Evolutionary conservation across 2,797 vertebrate genomes (phyloP).

Genomic region (Silurus lanzhouensis): DNA sequence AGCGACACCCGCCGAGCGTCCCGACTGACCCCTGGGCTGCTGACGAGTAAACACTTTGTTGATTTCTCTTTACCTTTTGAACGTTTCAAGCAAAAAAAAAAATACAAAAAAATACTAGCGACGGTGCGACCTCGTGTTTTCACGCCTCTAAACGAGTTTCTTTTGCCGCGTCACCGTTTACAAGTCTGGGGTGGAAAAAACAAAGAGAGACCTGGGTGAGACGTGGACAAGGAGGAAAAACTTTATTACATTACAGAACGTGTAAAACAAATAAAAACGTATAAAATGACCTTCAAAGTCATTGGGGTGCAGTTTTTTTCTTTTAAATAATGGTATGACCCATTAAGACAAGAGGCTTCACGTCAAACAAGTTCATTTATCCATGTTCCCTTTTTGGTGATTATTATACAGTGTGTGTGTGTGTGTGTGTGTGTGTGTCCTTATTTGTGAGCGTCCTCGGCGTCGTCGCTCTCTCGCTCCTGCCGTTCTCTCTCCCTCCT

Average conservation of each 20-base stretch:
- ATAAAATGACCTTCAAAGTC: too few species aligned
- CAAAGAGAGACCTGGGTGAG: background rate
- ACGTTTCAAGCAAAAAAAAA: too few species aligned
- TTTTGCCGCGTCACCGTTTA: too few species aligned
- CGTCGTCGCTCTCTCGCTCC: conserved; percentile 87
- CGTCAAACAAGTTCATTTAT: background rate
- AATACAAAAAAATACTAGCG: too few species aligned
- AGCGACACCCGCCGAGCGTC: background rate
- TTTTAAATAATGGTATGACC: background rate
- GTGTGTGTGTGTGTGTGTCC: background rate
- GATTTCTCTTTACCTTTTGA: too few species aligned
- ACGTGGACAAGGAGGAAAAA: background rate
- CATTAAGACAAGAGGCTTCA: too few species aligned
- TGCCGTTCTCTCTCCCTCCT: conserved; percentile 94
- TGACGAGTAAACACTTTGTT: too few species aligned
- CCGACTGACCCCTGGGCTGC: too few species aligned
- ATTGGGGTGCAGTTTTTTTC: too few species aligned
- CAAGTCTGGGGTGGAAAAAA: too few species aligned
- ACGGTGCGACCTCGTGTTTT: too few species aligned
- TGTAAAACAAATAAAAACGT: background rate
- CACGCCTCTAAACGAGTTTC: too few species aligned
- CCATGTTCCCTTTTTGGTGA: background rate
- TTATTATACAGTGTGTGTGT: background rate
- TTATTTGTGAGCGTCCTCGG: conserved; percentile 81
- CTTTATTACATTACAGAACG: background rate